Percentiles rank a stretch among this genome's conserved stretches.
Conservation (phyloP, 2,797 vertebrate genomes). For the Xiphorhynchus erythropygius region DNA sequence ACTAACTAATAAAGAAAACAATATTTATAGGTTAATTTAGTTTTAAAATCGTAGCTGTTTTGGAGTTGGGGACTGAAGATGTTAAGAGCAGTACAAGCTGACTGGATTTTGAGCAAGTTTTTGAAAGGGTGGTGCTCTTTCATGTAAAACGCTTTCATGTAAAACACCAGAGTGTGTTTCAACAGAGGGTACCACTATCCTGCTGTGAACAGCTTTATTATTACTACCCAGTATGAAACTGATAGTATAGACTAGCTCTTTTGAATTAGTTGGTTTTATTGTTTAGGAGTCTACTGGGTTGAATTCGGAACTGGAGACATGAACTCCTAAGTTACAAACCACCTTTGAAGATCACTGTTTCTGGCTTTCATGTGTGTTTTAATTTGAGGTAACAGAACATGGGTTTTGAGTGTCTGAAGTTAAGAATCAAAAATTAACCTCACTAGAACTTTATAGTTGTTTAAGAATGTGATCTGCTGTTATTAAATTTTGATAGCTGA, state of each 20-base stretch:
- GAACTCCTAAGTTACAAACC: neutral
- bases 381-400: neutral
- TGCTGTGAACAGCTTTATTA: neutral
- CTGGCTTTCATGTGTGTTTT: neutral
- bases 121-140: neutral
- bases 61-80: neutral
- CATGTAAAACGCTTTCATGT: neutral
- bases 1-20: neutral
- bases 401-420: neutral
- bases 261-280: neutral
- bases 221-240: neutral
- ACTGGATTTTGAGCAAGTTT: neutral
- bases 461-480: neutral
- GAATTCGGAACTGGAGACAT: neutral
- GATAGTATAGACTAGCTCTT: neutral
- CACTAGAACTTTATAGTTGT: neutral
- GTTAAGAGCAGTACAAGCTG: neutral
- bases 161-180: neutral
- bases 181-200: neutral
- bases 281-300: neutral
- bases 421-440: neutral
- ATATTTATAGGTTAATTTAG: neutral
- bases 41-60: neutral
- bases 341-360: neutral
- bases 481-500: neutral